Evolutionary conservation across 2,797 vertebrate species (phyloP).

Genomic region (Arnoldichthys spilopterus): DNA sequence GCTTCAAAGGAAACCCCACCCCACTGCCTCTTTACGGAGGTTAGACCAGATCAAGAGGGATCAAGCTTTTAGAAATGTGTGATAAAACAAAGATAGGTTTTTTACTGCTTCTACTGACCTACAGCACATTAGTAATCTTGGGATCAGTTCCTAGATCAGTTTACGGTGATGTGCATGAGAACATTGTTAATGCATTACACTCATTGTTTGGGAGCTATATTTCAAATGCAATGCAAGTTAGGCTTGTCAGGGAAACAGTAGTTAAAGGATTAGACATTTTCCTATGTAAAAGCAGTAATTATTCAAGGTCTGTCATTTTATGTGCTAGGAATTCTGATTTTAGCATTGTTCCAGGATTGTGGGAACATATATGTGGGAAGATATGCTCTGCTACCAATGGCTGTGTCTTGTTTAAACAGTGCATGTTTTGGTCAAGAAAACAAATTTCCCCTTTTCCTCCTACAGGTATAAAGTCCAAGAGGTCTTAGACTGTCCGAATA

Average conservation of each 20-base stretch:
- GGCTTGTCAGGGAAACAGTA: background rate
- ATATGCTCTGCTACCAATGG: background rate
- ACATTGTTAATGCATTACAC: too few relatives aligned
- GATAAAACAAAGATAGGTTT: background rate
- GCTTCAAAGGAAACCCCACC: constrained; percentile 63
- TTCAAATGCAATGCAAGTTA: background rate
- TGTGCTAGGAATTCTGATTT: background rate
- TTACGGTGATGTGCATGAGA: background rate
- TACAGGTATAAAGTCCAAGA: background rate
- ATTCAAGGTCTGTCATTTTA: background rate
- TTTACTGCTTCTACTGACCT: background rate
- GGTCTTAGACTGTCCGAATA: background rate
- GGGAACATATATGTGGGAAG: background rate
- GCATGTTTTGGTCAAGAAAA: background rate
- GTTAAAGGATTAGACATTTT: background rate
- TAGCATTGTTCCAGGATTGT: background rate
- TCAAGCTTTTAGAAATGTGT: constrained; percentile 9
- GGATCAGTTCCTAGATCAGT: background rate
- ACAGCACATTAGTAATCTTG: background rate
- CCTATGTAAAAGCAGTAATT: background rate
- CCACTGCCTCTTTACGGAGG: constrained; percentile 4
- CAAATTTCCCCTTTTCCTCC: constrained; percentile 1
- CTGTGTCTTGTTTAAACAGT: background rate
- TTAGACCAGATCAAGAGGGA: constrained; percentile 2
- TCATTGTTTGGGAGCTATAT: background rate